phyloP scores from a whole-genome alignment of 1,140 invertebrate species.

The Heliconius nattereri region DNA sequence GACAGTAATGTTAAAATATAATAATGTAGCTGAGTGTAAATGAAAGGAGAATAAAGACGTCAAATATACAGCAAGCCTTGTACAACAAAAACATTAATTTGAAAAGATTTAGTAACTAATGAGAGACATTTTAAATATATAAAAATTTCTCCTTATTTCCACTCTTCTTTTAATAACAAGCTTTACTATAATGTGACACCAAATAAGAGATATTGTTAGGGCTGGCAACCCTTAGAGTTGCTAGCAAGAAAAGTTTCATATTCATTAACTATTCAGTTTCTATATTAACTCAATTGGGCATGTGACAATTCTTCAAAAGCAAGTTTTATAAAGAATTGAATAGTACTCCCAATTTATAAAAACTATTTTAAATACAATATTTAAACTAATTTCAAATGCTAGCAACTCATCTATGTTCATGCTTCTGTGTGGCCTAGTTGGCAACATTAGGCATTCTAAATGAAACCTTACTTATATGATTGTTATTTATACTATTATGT shows the following conservation, averaged over 20 bases:
- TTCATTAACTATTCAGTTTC: no score
- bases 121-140: no score
- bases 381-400: slow-evolving; percentile 18
- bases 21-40: background rate
- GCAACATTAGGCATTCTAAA: slow-evolving; percentile 20
- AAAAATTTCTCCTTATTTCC: background rate
- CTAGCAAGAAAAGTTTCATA: slow-evolving; percentile 49
- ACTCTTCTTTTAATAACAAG: background rate
- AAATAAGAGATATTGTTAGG: slow-evolving; percentile 31
- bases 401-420: slow-evolving; percentile 26
- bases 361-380: background rate
- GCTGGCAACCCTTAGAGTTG: slow-evolving; percentile 62
- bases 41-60: background rate
- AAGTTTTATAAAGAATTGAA: no score
- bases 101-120: no score
- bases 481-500: no score
- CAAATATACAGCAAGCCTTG: no score
- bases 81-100: no score
- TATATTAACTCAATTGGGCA: no score
- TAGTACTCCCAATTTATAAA: no score
- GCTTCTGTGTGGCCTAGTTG: slow-evolving; percentile 34
- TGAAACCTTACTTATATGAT: background rate
- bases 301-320: no score
- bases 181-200: background rate
- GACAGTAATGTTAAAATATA: background rate